Percentiles rank a stretch among this genome's conserved stretches.
Evolutionary conservation across 2,113 vertebrate species (phyloP).

Genomic region (Athene cunicularia): DNA sequence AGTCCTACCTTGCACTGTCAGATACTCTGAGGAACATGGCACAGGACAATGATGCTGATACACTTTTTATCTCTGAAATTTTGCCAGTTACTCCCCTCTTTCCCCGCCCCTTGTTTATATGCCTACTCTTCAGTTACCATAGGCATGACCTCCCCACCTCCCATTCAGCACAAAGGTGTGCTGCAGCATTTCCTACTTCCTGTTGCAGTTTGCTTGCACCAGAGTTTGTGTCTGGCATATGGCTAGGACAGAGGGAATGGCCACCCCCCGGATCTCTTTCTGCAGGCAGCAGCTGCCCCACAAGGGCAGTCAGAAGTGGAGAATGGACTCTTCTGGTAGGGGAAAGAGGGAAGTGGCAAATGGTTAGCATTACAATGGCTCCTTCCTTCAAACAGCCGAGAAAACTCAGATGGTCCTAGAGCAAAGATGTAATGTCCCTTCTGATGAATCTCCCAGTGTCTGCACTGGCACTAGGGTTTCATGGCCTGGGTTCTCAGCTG

Average conservation of each 20-base stretch:
- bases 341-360: not conserved
- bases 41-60: not conserved
- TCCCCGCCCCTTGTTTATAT: not conserved
- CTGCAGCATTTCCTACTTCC: not conserved
- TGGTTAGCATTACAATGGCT: not conserved
- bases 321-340: not conserved
- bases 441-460: not conserved
- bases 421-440: not conserved
- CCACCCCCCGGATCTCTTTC: not conserved
- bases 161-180: not conserved
- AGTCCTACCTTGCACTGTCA: not conserved
- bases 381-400: not conserved
- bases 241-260: not conserved
- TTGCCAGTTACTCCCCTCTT: not conserved
- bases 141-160: not conserved
- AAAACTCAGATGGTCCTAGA: not conserved
- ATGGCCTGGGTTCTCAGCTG: not conserved
- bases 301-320: not conserved
- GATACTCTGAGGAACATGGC: not conserved
- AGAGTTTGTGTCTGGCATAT: fast-evolving
- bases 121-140: not conserved
- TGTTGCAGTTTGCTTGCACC: not conserved
- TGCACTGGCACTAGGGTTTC: not conserved
- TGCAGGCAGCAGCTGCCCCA: not conserved
- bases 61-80: not conserved